phyloP scores from a whole-genome alignment of 1,140 invertebrate species.

The Gryon sp. region DNA sequence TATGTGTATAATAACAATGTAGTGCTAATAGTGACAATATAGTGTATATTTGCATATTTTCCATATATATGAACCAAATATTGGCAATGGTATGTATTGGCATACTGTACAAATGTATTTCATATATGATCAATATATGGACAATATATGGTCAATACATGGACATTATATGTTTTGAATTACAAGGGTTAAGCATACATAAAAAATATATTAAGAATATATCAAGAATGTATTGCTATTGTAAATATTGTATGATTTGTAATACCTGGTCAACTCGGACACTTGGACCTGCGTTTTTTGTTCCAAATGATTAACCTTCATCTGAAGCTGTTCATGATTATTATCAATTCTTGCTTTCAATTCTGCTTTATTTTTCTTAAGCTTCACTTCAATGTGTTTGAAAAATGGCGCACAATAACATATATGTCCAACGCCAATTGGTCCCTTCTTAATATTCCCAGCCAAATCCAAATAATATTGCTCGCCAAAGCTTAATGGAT shows the following conservation, averaged over 20 bases:
- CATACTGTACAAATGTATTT: no score
- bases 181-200: no score
- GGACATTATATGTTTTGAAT: no score
- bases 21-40: no score
- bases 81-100: background rate
- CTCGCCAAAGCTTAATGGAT: constrained; percentile 92
- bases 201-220: constrained; percentile 70
- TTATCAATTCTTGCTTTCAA: constrained; percentile 90
- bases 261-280: constrained; percentile 84
- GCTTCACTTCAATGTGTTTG: constrained; percentile 90
- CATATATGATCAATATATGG: no score
- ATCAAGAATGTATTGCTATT: constrained; percentile 64
- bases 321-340: constrained; percentile 88
- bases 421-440: constrained; percentile 91
- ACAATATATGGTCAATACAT: no score
- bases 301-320: constrained; percentile 91
- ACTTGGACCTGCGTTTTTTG: constrained; percentile 88
- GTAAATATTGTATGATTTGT: no score
- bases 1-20: no score
- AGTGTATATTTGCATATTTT: no score
- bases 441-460: constrained; percentile 97
- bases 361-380: constrained; percentile 92
- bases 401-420: constrained; percentile 92
- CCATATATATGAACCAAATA: no score
- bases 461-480: constrained; percentile 97